These are phyloP conservation scores for Bovichtus diacanthus DNA, from an alignment of 2,797 vertebrate species.

Conservation along the genomic window DNA sequence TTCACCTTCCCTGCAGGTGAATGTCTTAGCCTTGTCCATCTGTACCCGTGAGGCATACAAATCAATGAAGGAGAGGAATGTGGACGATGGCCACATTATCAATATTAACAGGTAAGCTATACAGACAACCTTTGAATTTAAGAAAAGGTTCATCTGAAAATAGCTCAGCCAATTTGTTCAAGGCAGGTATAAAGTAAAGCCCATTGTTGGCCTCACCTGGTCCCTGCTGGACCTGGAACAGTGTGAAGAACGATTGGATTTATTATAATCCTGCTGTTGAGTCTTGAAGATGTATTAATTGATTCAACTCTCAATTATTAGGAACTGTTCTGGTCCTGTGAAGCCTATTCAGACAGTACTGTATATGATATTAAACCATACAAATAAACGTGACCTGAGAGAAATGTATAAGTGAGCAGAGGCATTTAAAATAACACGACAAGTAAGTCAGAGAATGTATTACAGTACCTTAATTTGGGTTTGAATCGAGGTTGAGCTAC, in stretches of 20 bases:
- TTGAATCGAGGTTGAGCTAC: not conserved
- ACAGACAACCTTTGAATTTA: not conserved
- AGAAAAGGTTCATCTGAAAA: constrained; percentile 5
- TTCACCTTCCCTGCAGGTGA: constrained; percentile 86
- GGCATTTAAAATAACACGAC: not conserved
- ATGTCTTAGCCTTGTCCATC: constrained; percentile 94
- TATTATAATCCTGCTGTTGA: not conserved
- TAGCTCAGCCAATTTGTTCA: constrained; percentile 16
- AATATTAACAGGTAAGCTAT: constrained; percentile 95
- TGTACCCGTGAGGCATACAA: constrained; percentile 95
- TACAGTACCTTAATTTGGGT: not conserved
- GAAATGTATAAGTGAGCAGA: not conserved
- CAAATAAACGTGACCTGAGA: not conserved
- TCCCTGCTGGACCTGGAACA: constrained; percentile 1
- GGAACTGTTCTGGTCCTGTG: not conserved
- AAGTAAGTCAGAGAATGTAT: not conserved
- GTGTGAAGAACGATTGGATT: not conserved
- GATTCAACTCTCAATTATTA: not conserved
- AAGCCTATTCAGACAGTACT: not conserved
- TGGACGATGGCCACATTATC: constrained; percentile 97
- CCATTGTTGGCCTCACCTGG: constrained; percentile 3
- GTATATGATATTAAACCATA: not conserved
- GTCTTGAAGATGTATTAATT: not conserved
- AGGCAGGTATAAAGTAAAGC: constrained; percentile 19
- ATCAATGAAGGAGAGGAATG: constrained; percentile 95